phyloP scores from a whole-genome alignment of 1,140 invertebrate genomes.

The Drosophila parabipectinata region DNA sequence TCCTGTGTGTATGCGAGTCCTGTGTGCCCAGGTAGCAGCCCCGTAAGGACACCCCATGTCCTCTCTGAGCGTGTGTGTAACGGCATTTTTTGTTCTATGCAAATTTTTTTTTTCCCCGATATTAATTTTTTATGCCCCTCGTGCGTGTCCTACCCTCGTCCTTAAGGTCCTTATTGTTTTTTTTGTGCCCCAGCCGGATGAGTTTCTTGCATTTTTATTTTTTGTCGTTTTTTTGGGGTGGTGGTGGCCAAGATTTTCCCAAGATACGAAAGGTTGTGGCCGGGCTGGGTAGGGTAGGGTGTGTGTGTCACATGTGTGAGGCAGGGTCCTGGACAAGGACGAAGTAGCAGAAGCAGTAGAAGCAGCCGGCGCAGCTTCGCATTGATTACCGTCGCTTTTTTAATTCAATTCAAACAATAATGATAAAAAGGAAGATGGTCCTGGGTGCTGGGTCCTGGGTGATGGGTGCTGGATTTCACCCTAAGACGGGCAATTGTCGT shows the following conservation, averaged over 20 bases:
- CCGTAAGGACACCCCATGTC: slow-evolving; percentile 3
- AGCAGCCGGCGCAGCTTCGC: slow-evolving; percentile 60
- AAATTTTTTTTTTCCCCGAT: slow-evolving; percentile 73
- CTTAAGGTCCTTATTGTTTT: slow-evolving; percentile 15
- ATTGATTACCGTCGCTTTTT: slow-evolving; percentile 82
- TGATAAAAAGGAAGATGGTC: slow-evolving; percentile 63
- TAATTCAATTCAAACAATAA: slow-evolving; percentile 77
- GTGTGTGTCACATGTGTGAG: slow-evolving; percentile 75
- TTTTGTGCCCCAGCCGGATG: slow-evolving; percentile 4
- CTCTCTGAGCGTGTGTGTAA: slow-evolving; percentile 45
- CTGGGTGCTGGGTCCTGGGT: slow-evolving; percentile 2
- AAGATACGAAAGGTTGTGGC: slow-evolving; percentile 64
- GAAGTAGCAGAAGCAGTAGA: not conserved
- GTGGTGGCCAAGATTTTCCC: slow-evolving; percentile 83
- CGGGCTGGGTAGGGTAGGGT: slow-evolving; percentile 14
- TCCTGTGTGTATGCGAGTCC: not conserved
- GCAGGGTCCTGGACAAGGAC: slow-evolving; percentile 48
- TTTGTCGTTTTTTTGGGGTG: slow-evolving; percentile 46
- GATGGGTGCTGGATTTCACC: slow-evolving; percentile 18
- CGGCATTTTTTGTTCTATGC: slow-evolving; percentile 81
- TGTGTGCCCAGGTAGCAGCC: slow-evolving; percentile 56
- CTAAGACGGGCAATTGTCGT: slow-evolving; percentile 78
- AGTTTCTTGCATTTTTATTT: no score
- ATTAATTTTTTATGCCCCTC: slow-evolving; percentile 79
- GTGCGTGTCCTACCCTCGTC: slow-evolving; percentile 57